Evolutionary conservation across 2,888 invertebrate genomes (phyloP).

Genomic region (Eumerus sabulonum): DNA sequence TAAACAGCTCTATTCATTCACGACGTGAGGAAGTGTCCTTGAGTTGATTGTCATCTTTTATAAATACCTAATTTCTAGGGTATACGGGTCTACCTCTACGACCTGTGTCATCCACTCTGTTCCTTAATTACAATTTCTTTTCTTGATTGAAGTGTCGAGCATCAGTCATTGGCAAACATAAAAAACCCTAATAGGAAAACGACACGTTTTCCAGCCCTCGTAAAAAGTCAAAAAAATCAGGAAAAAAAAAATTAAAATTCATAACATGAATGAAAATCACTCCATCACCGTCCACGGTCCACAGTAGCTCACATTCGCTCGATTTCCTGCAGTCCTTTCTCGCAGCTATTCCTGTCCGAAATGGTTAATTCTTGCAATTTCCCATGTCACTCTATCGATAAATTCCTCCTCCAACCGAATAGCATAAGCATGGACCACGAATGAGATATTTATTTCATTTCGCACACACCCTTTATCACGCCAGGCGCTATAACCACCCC

Average conservation of each 20-base stretch:
- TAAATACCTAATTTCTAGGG: too few relatives aligned
- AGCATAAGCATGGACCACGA: conserved; percentile 47
- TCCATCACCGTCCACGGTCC: conserved; percentile 62
- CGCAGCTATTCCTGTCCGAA: conserved; percentile 33
- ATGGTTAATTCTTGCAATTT: conserved; percentile 65
- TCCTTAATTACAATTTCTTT: too few relatives aligned
- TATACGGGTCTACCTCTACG: too few relatives aligned
- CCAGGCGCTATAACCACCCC: conserved; percentile 28
- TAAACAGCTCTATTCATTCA: too few relatives aligned
- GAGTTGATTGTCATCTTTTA: too few relatives aligned
- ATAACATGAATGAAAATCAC: conserved; percentile 66
- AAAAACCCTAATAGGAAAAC: too few relatives aligned
- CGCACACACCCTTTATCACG: conserved; percentile 52
- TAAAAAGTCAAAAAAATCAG: background rate
- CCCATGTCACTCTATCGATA: conserved; percentile 63
- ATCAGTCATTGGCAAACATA: too few relatives aligned
- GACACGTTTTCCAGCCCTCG: too few relatives aligned
- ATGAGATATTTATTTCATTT: conserved; percentile 61
- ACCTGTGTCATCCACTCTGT: too few relatives aligned
- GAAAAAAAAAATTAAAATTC: conserved; percentile 65
- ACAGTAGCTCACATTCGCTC: conserved; percentile 59
- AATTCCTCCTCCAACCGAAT: conserved; percentile 32
- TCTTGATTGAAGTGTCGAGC: too few relatives aligned
- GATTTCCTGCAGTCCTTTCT: conserved; percentile 57
- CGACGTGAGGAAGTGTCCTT: too few relatives aligned